Conservation (phyloP, 2,113 vertebrate species). For the Atrichornis clamosus region DNA sequence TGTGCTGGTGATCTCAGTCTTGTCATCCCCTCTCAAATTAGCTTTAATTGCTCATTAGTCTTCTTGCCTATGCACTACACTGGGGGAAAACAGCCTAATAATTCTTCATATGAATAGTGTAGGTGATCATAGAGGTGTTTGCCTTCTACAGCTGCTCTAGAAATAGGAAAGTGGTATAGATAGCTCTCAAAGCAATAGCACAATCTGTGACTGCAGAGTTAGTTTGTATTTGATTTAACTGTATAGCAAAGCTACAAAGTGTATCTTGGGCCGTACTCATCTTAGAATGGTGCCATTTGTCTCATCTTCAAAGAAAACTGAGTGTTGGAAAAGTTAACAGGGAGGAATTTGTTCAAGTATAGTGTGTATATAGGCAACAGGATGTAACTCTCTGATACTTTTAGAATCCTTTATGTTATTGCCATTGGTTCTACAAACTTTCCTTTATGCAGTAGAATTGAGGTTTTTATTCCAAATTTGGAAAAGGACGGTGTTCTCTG, state of each 20-base stretch:
- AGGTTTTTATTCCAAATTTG: background rate
- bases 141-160: background rate
- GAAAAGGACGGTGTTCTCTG: background rate
- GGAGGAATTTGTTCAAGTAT: background rate
- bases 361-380: background rate
- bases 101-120: background rate
- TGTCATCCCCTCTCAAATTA: background rate
- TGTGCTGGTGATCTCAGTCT: background rate
- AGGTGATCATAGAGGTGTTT: background rate
- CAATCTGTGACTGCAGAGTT: background rate
- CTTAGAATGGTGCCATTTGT: background rate
- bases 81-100: background rate
- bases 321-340: background rate
- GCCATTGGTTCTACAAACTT: background rate
- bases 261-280: background rate
- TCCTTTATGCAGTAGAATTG: background rate
- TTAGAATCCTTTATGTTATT: background rate
- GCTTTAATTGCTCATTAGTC: background rate
- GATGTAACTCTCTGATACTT: background rate
- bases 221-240: background rate
- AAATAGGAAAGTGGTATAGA: background rate
- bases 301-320: background rate
- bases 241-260: background rate
- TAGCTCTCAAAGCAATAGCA: background rate
- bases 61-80: background rate